These are phyloP conservation scores for Drosophila punjabiensis DNA, from an alignment of 1,140 invertebrate genomes.

Conservation along the genomic window DNA sequence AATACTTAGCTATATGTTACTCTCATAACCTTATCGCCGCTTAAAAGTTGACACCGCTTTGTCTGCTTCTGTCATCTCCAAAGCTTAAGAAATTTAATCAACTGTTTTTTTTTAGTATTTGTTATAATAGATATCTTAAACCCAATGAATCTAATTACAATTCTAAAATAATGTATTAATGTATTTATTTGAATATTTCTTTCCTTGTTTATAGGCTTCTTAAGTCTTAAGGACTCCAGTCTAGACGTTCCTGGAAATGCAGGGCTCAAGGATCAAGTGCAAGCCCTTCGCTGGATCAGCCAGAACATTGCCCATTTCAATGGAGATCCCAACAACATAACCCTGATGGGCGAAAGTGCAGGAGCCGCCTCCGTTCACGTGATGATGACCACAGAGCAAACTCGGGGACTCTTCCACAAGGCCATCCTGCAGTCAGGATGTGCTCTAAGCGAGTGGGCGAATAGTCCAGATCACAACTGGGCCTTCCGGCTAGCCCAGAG, in stretches of 20 bases:
- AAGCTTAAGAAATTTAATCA: not conserved
- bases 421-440: constrained; percentile 87
- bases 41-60: not conserved
- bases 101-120: not conserved
- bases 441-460: constrained; percentile 83
- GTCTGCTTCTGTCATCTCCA: not conserved
- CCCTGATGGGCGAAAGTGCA: constrained; percentile 86
- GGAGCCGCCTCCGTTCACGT: constrained; percentile 86
- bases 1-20: not conserved
- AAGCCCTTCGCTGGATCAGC: constrained; percentile 88
- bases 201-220: constrained; percentile 51
- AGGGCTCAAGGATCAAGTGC: constrained; percentile 84
- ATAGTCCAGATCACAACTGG: constrained; percentile 52
- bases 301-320: constrained; percentile 88
- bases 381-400: constrained; percentile 86
- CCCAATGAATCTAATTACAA: too few relatives aligned
- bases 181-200: not conserved
- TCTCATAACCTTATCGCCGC: not conserved
- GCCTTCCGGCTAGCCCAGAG: constrained; percentile 57
- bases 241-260: constrained; percentile 83
- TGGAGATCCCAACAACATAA: constrained; percentile 86
- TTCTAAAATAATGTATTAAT: not conserved
- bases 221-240: constrained; percentile 78
- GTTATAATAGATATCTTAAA: not conserved
- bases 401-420: constrained; percentile 85